phyloP scores from a whole-genome alignment of 2,888 invertebrate species.

The Cancer borealis region DNA sequence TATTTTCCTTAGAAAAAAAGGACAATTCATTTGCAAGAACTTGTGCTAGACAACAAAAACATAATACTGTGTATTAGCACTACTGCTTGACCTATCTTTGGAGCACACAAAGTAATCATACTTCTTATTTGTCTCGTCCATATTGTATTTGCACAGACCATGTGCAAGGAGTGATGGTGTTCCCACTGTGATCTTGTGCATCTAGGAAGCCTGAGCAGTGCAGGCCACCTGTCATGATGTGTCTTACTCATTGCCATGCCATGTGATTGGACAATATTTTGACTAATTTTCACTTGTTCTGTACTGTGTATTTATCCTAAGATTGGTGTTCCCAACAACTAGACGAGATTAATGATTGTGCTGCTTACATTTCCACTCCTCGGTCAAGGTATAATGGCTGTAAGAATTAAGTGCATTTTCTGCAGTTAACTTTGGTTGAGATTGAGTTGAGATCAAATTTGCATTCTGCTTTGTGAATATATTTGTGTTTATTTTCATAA shows the following conservation, averaged over 20 bases:
- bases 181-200: conserved; percentile 73
- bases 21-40: conserved; percentile 48
- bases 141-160: conserved; percentile 64
- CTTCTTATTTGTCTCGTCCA: conserved; percentile 68
- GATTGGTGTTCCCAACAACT: conserved; percentile 69
- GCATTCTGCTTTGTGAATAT: not conserved
- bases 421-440: conserved; percentile 59
- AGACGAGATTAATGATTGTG: conserved; percentile 61
- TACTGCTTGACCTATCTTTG: conserved; percentile 56
- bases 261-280: conserved; percentile 71
- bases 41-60: conserved; percentile 55
- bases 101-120: conserved; percentile 62
- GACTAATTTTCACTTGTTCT: conserved; percentile 60
- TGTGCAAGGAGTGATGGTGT: conserved; percentile 60
- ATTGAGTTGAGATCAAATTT: conserved; percentile 56
- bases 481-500: not conserved
- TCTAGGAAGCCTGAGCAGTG: conserved; percentile 66
- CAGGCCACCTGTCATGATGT: conserved; percentile 74
- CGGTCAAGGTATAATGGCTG: conserved; percentile 50
- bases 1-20: conserved; percentile 43
- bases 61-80: conserved; percentile 43
- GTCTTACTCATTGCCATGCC: conserved; percentile 73
- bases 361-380: conserved; percentile 57
- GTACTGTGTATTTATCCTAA: conserved; percentile 62
- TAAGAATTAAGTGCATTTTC: conserved; percentile 41